Evolutionary conservation across 2,888 invertebrate genomes (phyloP), one percentile per base, ranked within the genome.

Genomic region (Temnothorax unifasciatus): DNA sequence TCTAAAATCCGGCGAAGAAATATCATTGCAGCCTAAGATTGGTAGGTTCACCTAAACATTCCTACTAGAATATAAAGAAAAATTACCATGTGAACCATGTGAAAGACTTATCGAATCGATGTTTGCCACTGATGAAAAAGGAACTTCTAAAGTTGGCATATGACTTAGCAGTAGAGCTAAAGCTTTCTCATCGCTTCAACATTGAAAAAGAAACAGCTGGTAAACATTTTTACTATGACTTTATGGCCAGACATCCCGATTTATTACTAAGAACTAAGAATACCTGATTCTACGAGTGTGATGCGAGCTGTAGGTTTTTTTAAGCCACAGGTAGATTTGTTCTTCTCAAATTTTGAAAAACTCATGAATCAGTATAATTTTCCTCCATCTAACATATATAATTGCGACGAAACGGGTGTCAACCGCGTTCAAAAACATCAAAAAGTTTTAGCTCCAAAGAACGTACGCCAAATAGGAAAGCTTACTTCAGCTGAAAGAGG

Each of bases 161-260:
- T 34, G 64, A 86, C 1, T 73, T 87, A 15, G 87, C 88, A 5
- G 87, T 88, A 82, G 21, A 74, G 0, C 41, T 89, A 3, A 75
- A 84, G 50, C 66, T 89, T 57, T 54, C 82, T 18, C 87, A 89
- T 57, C 61, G 81, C 29, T 91, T 91, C 47, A 90, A 85, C 57
- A 83, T 59, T 59, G 85, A 64, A 38, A 85, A 81, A 61, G 63
- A 25, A 61, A 85, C 59, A 21, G 88, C 90, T 29, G 90, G 88
- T 8, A 88, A 87, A 81, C 44, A 91, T 15, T 90, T 83, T 63
- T 88, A 77, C 25, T 79, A 82, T 59, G 18, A 41, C 0, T 91
- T 89, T 66, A 87, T 85, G 82, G 85, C 84, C 29, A 81, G 84
- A 47, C 50, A 89, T 64, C 29, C 77, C 2, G 76, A 85, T n/a